Base-by-base conservation (phyloP, 1,140 invertebrate genomes). In the Theocolax elegans region DNA sequence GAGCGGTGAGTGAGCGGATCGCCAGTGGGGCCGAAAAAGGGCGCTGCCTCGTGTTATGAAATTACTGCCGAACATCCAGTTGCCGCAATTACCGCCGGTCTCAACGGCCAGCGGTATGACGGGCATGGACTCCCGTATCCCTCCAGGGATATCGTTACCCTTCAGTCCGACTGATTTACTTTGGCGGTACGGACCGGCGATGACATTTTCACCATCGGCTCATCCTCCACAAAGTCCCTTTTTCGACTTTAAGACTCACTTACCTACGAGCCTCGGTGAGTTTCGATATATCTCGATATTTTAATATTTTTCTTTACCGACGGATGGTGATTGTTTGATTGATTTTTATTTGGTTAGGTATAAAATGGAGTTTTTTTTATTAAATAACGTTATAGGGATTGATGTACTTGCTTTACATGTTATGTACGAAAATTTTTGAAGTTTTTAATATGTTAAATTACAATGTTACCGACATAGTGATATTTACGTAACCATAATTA, bases 191-290 rank as follows among this genome's bases (percentile, higher is more conserved):
- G 80, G 81, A 3, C 86, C 87, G 21, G 90, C 91, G 13, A 85
- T 93, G 75, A 89, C 89, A 9, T 92, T 92, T 80, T 88, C 91
- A 25, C 87, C 88, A 38, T 88, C 89, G 60, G 84, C 85, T 23
- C 86, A 85, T 72, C 90, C 89, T 51, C 92, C 91, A 3, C 88
- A 88, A 15, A 90, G 89, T 66, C 91, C 92, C 15, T 85, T 93
- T n/a, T 86, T 93, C 46, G 94, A 96, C 79, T 92, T 95, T 75
- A 95, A 95, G 83, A 92, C 92, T 27, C 94, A 95, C 79, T 85
- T 96, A 66, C 94, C 94, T 8, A 88, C 89, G 7, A 90, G 89
- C 74, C 85, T 96, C 73, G 88, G 89, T 90, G 79, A 85, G 77
- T 79, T 35, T 6, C 31, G 10, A 35, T n/a, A n/a, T n/a, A n/a